A percentile compares a stretch with the other conserved stretches of the same genome.
Evolutionary conservation across 2,113 vertebrate species (phyloP).

Genomic region (Bubalus kerabau): DNA sequence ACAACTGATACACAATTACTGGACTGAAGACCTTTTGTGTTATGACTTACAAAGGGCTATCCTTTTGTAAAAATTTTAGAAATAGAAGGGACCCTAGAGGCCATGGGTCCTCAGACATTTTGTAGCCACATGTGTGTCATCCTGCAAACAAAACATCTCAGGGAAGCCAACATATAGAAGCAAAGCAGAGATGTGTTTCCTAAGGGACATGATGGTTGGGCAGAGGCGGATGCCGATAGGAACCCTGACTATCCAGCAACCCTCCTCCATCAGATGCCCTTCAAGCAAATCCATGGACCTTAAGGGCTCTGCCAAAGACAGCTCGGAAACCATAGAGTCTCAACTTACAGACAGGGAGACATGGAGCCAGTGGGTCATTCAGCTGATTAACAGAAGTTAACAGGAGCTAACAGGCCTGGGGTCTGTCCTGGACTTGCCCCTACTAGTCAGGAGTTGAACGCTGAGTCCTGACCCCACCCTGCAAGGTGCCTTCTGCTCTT

Average conservation of each 20-base stretch:
- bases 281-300: neutral
- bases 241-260: neutral
- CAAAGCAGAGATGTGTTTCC: neutral
- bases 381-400: neutral
- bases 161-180: neutral
- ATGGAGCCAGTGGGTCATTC: neutral
- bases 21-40: neutral
- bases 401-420: neutral
- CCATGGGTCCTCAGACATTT: neutral
- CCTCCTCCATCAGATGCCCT: neutral
- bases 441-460: neutral
- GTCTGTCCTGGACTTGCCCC: neutral
- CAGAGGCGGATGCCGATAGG: accelerated
- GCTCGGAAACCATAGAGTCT: neutral
- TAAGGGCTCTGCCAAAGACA: neutral
- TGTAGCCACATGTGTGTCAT: neutral
- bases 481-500: neutral
- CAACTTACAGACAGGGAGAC: neutral
- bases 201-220: neutral
- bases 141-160: neutral
- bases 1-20: neutral
- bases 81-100: neutral
- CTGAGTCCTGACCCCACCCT: neutral
- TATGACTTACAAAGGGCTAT: neutral
- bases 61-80: neutral